Base-by-base conservation (phyloP, 2,888 invertebrate genomes). In the Calameuta filiformis region DNA sequence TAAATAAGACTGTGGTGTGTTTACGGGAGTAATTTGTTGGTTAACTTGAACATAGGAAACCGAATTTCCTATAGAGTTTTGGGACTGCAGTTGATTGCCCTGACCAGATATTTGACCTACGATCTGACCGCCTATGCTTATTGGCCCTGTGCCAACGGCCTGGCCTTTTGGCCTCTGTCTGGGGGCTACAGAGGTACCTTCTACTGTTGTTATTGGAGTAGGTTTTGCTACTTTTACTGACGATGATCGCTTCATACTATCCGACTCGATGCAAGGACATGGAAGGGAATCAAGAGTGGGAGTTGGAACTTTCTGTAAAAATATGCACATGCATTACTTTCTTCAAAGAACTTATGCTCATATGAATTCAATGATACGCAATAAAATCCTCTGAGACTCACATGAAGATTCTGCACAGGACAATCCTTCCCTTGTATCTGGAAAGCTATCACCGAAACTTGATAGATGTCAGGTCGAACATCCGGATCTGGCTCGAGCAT, bases 401-500 rank as follows among this genome's bases (percentile, higher is more conserved):
- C 95, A 92, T 96, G 94, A 92, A 97, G 93, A 93, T 97, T 97
- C 91, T 95, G 95, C 81, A 97, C 95, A 78, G 96, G 96, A 92
- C 95, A 95, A 74, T 95, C 95, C 90, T 94, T 95, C 80, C 95
- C 95, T 78, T 93, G 90, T 83, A 96, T 90, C 83, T 93, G 93
- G 91, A 96, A 97, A 78, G 96, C 95, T 83, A 96, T 92, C 87
- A 93, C 93, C 83, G 96, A 95, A 73, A 96, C 96, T 94, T 97
- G 97, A 92, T 94, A 97, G 87, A 98, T 97, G 92, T 98, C 97
- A 15, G 98, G 98, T 86, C 98, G 92, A 83, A 94, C 93, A 78
- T 96, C 96, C 73, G 95, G 94, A 92, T 98, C 96, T 73, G 96
- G 95, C 89, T 97, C 96, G 82, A 98, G 93, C 95, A 98, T 96